Evolutionary conservation across 1,140 invertebrate species (phyloP).

Genomic region (Carposina sasakii): DNA sequence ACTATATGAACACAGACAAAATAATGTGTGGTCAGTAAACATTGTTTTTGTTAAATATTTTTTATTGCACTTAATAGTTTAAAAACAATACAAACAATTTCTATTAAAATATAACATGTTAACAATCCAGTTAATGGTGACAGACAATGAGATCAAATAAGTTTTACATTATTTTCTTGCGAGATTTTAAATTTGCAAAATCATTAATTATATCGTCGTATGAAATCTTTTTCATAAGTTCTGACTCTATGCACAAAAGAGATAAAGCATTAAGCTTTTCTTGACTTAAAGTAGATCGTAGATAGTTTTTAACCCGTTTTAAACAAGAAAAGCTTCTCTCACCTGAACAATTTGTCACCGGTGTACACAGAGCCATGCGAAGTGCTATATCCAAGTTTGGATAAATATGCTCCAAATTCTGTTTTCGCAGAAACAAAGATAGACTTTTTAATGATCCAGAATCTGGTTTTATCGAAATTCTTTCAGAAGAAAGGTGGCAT

Average conservation of each 20-base stretch:
- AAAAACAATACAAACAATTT: too few species aligned
- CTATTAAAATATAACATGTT: too few species aligned
- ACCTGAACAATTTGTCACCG: not conserved
- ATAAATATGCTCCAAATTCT: not conserved
- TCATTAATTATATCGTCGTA: slow-evolving; percentile 1
- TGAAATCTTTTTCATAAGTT: slow-evolving; percentile 14
- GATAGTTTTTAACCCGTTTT: slow-evolving; percentile 9
- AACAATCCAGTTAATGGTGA: too few species aligned
- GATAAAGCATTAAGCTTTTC: slow-evolving; percentile 16
- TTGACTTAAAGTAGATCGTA: slow-evolving; percentile 14
- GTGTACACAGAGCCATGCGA: not conserved
- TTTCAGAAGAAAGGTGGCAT: not conserved
- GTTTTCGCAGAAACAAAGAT: not conserved
- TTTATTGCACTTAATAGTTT: too few species aligned
- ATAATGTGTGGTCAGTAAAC: too few species aligned
- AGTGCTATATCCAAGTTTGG: slow-evolving; percentile 2
- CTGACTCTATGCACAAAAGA: slow-evolving; percentile 19
- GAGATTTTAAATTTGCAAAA: slow-evolving; percentile 14
- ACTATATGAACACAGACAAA: too few species aligned
- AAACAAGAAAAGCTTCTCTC: not conserved
- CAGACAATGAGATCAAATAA: too few species aligned
- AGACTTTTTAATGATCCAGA: not conserved
- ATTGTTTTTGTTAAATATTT: too few species aligned
- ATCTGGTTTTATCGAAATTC: not conserved
- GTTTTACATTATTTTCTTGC: slow-evolving; percentile 15